Evolutionary conservation across 2,797 vertebrate genomes (phyloP).

Genomic region (Amazona finschi): DNA sequence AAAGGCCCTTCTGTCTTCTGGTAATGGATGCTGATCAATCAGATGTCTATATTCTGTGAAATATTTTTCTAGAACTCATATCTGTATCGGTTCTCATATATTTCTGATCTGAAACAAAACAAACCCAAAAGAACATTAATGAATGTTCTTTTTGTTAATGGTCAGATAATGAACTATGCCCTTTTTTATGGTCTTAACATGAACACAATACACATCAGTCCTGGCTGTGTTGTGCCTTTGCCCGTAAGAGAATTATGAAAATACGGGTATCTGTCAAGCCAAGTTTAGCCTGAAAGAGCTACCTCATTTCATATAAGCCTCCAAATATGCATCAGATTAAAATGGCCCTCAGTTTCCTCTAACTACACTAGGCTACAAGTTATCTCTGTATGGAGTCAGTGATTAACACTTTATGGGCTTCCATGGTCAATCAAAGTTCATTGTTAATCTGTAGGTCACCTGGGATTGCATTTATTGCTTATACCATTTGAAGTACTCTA

Average conservation of each 20-base stretch:
- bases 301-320: slow-evolving; percentile 39
- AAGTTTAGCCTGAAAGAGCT: neutral
- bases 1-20: neutral
- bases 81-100: neutral
- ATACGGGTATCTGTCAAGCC: neutral
- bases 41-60: neutral
- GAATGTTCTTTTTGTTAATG: neutral
- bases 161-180: neutral
- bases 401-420: neutral
- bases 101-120: neutral
- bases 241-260: neutral
- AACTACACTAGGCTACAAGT: neutral
- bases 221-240: neutral
- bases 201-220: neutral
- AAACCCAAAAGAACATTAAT: neutral
- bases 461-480: neutral
- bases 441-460: neutral
- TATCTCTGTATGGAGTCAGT: neutral
- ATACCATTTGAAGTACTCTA: neutral
- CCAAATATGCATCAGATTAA: neutral
- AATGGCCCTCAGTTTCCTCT: neutral
- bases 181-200: neutral
- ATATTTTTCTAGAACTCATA: neutral
- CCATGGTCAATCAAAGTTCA: neutral
- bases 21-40: neutral